A percentile compares a stretch with the other conserved stretches of the same genome.
phyloP scores from a whole-genome alignment of 2,113 vertebrate genomes.

The Camarhynchus parvulus region DNA sequence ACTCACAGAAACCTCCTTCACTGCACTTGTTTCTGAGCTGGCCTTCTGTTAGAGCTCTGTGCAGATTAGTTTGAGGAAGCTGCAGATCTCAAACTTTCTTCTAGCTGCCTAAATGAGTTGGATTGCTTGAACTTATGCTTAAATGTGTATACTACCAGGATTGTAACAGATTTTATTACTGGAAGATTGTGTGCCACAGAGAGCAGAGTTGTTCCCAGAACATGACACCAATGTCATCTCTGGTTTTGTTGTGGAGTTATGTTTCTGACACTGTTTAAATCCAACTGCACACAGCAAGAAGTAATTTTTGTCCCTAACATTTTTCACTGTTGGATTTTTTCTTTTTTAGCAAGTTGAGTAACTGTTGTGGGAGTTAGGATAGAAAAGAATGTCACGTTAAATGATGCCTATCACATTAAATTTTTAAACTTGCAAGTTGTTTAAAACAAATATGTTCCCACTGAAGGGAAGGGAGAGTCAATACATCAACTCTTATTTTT shows the following conservation, averaged over 20 bases:
- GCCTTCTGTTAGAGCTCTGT: not conserved
- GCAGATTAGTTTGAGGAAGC: not conserved
- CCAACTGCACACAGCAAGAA: not conserved
- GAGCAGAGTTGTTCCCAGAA: not conserved
- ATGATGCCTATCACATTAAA: not conserved
- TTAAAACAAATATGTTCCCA: not conserved
- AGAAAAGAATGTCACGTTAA: not conserved
- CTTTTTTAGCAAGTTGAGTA: not conserved
- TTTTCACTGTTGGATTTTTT: not conserved
- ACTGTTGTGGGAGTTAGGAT: not conserved
- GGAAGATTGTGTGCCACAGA: not conserved
- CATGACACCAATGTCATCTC: accelerated
- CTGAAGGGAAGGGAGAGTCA: not conserved
- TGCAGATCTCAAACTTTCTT: not conserved
- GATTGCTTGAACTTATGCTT: not conserved
- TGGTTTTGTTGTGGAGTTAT: not conserved
- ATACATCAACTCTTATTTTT: not conserved
- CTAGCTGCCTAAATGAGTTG: not conserved
- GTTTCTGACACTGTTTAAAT: not conserved
- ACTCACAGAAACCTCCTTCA: not conserved
- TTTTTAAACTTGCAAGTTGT: not conserved
- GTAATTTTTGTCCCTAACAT: not conserved
- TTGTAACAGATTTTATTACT: not conserved
- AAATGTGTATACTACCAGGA: not conserved
- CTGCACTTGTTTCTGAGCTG: not conserved